phyloP scores from a whole-genome alignment of 2,113 vertebrate species.

The Bufo gargarizans region DNA sequence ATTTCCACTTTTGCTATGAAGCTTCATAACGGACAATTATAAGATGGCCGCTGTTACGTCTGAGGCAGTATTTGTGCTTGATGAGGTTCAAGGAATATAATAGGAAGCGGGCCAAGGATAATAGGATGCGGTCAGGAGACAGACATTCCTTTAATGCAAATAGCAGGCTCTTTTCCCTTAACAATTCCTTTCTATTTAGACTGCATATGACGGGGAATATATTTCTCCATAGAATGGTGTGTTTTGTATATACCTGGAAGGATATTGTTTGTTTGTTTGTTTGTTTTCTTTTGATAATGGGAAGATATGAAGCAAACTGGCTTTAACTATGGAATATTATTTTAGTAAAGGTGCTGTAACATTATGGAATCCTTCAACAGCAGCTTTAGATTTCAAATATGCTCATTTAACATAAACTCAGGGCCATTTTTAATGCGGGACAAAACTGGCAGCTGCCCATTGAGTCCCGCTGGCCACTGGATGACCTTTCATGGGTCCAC shows the following conservation, averaged over 20 bases:
- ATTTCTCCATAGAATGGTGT: conserved; percentile 69
- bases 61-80: conserved; percentile 75
- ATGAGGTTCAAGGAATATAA: conserved; percentile 74
- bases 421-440: no score
- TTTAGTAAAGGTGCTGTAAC: background rate
- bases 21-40: conserved; percentile 85
- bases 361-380: background rate
- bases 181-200: conserved; percentile 69
- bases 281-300: conserved; percentile 60
- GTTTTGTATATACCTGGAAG: conserved; percentile 41
- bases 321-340: background rate
- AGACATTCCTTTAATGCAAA: conserved; percentile 84
- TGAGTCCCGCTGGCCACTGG: no score
- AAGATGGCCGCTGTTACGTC: conserved; percentile 74
- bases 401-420: no score
- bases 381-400: background rate
- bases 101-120: conserved; percentile 75
- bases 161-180: conserved; percentile 65
- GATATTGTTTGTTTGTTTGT: conserved; percentile 54
- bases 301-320: background rate
- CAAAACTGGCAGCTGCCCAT: no score
- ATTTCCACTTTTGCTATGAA: conserved; percentile 75
- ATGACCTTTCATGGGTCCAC: no score
- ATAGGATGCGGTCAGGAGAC: conserved; percentile 83
- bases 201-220: conserved; percentile 78